phyloP scores from a whole-genome alignment of 2,113 vertebrate genomes.

The Thunnus maccoyii region DNA sequence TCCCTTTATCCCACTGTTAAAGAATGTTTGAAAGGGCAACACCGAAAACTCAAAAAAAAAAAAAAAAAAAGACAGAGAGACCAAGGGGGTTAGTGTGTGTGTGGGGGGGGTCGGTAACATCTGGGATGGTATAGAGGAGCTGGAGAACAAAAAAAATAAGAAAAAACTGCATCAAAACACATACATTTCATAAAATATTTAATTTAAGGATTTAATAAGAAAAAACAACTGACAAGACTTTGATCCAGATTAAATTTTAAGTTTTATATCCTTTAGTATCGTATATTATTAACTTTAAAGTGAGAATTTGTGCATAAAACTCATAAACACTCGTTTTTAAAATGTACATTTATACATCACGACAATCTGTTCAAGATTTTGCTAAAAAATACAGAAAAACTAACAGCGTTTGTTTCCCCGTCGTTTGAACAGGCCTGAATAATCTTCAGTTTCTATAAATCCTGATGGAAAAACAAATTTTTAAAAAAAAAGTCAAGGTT shows the following conservation, averaged over 20 bases:
- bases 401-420: too few relatives aligned
- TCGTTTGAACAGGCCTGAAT: too few relatives aligned
- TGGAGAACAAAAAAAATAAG: not conserved
- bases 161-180: not conserved
- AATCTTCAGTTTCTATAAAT: too few relatives aligned
- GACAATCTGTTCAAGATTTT: too few relatives aligned
- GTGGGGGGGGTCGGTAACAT: conserved; percentile 75
- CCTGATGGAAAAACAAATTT: not conserved
- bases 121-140: conserved; percentile 58
- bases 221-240: not conserved
- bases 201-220: too few relatives aligned
- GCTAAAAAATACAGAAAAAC: too few relatives aligned
- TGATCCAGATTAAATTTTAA: not conserved
- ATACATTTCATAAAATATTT: too few relatives aligned
- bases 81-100: not conserved
- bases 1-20: conserved; percentile 94
- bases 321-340: too few relatives aligned
- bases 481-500: conserved; percentile 33
- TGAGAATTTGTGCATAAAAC: too few relatives aligned
- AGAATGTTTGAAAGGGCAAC: conserved; percentile 95
- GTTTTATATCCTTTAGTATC: not conserved
- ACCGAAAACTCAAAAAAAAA: conserved; percentile 68
- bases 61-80: conserved; percentile 71
- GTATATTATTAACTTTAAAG: too few relatives aligned
- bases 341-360: too few relatives aligned